Conservation (phyloP, 2,113 vertebrate species). For the Neomonachus schauinslandi region DNA sequence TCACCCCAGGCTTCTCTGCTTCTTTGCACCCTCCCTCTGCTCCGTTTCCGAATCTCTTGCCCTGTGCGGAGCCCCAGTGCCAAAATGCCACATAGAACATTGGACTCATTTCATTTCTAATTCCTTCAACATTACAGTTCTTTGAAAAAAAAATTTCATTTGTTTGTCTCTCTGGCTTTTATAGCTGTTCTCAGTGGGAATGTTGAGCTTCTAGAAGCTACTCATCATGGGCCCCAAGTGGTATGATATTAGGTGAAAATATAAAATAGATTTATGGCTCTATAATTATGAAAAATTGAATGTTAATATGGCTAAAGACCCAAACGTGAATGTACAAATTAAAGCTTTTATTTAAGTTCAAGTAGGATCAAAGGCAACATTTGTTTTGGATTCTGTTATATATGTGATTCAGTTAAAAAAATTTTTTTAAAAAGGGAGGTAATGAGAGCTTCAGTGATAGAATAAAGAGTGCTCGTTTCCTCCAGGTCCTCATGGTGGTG, state of each 20-base stretch:
- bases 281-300: constrained; percentile 22
- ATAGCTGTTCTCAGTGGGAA: not conserved
- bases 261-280: not conserved
- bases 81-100: not conserved
- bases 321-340: constrained; percentile 32
- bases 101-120: not conserved
- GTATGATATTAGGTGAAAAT: not conserved
- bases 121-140: not conserved
- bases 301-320: not conserved
- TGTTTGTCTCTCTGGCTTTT: not conserved
- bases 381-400: constrained; percentile 1
- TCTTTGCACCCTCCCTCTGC: not conserved
- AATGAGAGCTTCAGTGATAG: not conserved
- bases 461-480: not conserved
- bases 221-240: not conserved
- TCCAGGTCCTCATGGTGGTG: not conserved
- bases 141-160: not conserved
- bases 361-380: not conserved
- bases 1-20: not conserved
- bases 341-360: constrained; percentile 33
- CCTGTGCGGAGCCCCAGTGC: not conserved
- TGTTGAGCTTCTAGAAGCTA: not conserved
- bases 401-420: not conserved
- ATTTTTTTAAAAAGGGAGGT: not conserved
- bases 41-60: not conserved